Conservation (phyloP, 2,113 vertebrate genomes). For the Apistogramma diplotaenia region DNA sequence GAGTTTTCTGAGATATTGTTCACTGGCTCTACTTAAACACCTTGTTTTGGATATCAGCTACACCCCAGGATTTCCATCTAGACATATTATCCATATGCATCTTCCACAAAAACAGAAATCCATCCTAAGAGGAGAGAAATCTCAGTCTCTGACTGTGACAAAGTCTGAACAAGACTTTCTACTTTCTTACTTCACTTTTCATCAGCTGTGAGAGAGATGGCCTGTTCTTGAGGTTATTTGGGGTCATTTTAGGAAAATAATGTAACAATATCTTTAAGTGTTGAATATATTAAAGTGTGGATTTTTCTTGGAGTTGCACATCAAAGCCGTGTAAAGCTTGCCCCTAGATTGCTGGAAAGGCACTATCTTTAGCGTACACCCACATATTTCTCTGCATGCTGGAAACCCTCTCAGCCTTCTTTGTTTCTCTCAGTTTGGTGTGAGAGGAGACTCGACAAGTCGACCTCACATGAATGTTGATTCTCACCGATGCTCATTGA, state of each 20-base stretch:
- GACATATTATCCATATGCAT: neutral
- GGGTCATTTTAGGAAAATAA: neutral
- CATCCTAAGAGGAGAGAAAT: neutral
- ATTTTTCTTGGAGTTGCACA: constrained; percentile 4
- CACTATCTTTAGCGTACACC: constrained; percentile 42
- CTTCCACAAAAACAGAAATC: neutral
- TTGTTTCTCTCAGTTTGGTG: constrained; percentile 15
- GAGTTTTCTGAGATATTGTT: neutral
- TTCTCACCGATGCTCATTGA: constrained; percentile 10
- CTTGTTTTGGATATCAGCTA: neutral
- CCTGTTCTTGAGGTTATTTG: neutral
- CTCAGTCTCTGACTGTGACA: neutral
- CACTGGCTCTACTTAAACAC: neutral
- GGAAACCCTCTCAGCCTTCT: constrained; percentile 45
- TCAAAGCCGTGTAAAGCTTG: constrained; percentile 11
- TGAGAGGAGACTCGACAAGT: constrained; percentile 1
- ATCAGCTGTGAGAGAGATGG: neutral
- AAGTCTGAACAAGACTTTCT: neutral
- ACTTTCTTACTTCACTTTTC: neutral
- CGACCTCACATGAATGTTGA: constrained; percentile 16
- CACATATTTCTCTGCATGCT: constrained; percentile 31
- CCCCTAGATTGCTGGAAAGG: constrained; percentile 15
- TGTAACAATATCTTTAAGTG: neutral
- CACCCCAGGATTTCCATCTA: neutral
- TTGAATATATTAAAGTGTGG: neutral